phyloP scores from a whole-genome alignment of 37 sponge, comb jelly and placozoan genomes.

The Aplysina aerophoba region DNA sequence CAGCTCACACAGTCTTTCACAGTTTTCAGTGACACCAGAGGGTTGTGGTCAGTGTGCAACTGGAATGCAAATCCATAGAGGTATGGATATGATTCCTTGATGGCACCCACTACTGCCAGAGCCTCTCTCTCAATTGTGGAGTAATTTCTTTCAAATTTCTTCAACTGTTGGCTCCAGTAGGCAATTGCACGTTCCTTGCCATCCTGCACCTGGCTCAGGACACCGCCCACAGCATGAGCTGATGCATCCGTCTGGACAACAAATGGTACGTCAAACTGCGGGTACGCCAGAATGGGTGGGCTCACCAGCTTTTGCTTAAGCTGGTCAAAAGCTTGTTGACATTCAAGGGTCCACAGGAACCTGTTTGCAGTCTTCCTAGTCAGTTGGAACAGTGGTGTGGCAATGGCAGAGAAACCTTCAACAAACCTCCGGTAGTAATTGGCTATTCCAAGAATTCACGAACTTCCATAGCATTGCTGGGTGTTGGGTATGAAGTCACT shows the following conservation, averaged over 20 bases:
- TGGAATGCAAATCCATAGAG: slow-evolving; percentile 40
- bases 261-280: slow-evolving; percentile 31
- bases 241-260: slow-evolving; percentile 41
- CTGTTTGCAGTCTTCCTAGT: slow-evolving; percentile 13
- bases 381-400: slow-evolving; percentile 40
- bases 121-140: slow-evolving; percentile 48
- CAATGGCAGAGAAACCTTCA: slow-evolving; percentile 31
- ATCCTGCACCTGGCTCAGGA: slow-evolving; percentile 39
- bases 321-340: slow-evolving; percentile 40
- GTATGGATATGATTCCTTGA: slow-evolving; percentile 45
- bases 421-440: slow-evolving; percentile 45
- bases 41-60: slow-evolving; percentile 48
- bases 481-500: slow-evolving; percentile 40
- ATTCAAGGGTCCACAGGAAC: slow-evolving; percentile 25
- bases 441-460: slow-evolving; percentile 52
- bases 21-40: slow-evolving; percentile 18
- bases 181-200: slow-evolving; percentile 41
- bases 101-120: slow-evolving; percentile 36
- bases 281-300: slow-evolving; percentile 39
- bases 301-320: slow-evolving; percentile 32
- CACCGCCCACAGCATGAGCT: slow-evolving; percentile 42
- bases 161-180: slow-evolving; percentile 37
- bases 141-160: slow-evolving; percentile 40
- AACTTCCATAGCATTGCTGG: slow-evolving; percentile 29
- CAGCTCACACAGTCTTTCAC: slow-evolving; percentile 33